Percentiles rank a stretch among this genome's conserved stretches.
Conservation (phyloP, 2,888 invertebrate genomes). For the Peribatodes rhomboidaria region DNA sequence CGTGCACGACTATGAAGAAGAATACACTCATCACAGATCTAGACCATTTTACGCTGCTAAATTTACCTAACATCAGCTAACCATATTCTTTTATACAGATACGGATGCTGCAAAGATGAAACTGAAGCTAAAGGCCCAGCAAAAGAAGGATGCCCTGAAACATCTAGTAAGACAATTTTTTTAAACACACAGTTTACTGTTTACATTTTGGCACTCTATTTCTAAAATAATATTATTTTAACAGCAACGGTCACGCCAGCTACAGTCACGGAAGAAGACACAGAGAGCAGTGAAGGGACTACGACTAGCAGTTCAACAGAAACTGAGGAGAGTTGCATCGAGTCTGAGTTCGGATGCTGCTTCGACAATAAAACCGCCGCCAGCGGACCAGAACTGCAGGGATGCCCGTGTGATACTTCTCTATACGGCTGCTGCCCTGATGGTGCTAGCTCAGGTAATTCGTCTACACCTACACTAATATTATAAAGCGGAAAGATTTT, state of each 20-base stretch:
- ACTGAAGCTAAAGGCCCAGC: slow-evolving; percentile 89
- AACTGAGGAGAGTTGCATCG: slow-evolving; percentile 76
- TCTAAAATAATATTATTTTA: background rate
- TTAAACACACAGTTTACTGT: background rate
- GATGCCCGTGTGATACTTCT: slow-evolving; percentile 88
- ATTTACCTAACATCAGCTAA: background rate
- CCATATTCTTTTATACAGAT: slow-evolving; percentile 60
- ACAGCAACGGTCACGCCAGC: slow-evolving; percentile 11
- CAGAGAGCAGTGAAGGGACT: slow-evolving; percentile 2
- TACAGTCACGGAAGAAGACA: background rate
- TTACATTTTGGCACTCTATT: background rate
- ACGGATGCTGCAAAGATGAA: slow-evolving; percentile 91
- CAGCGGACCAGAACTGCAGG: slow-evolving; percentile 88
- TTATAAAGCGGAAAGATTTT: too few relatives aligned
- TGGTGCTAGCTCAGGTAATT: slow-evolving; percentile 87
- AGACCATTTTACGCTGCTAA: too few relatives aligned
- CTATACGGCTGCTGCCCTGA: slow-evolving; percentile 92
- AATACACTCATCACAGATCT: too few relatives aligned
- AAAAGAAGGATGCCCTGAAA: slow-evolving; percentile 81
- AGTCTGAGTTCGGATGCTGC: slow-evolving; percentile 91
- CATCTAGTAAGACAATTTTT: slow-evolving; percentile 54
- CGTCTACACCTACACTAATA: too few relatives aligned
- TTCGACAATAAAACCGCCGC: slow-evolving; percentile 88
- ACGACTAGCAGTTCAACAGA: slow-evolving; percentile 26
- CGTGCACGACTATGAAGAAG: too few relatives aligned